Evolutionary conservation across 2,888 invertebrate genomes (phyloP), one percentile per base, ranked within the genome.

Genomic region (Dinocampus coccinellae): DNA sequence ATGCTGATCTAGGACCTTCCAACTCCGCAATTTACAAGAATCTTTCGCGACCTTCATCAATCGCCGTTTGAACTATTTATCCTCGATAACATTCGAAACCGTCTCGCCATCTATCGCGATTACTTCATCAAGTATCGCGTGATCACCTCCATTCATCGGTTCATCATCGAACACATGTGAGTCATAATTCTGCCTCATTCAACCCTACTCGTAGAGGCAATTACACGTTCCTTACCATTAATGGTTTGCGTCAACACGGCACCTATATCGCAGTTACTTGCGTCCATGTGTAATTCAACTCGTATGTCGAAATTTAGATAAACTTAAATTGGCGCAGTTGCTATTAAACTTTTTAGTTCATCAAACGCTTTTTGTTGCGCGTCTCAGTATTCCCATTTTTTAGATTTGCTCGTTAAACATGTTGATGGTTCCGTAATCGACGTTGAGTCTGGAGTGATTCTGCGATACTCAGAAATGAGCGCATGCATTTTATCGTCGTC

Each of bases 391-490:
- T 7, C 34, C 52, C 57, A 75, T 0, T 36, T 4, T 10, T 33
- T 22, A 47, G 26, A 62, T 22, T 75, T 77, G 36, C 75, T 74
- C 1, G 78, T 42, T 3, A 82, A 63, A 0, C 70, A 16, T 10
- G 74, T 80, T 2, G 82, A 66, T 0, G 80, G 79, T 10, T 72
- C 77, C 0, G 73, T 67, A 1, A 76, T 34, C 0, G 75, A 72
- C 0, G 80, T 73, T 29, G 78, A 79, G 47, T 81, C 69, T 0
- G 72, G 73, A 1, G 82, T 75, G 53, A 80, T 82, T 0, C 77
- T 75, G 0, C 81, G 74, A 62, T 84, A 85, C 81, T 84, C 0
- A 84, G 13, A 58, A 83, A 83, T 0, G 77, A 65, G 0, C 79
- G 73, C 0, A 84, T 24, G 24, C 81, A 74, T 10, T 73, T 76